These are phyloP conservation scores for Phyllotis vaccarum DNA, from an alignment of 2,797 vertebrate genomes.

Conservation along the genomic window DNA sequence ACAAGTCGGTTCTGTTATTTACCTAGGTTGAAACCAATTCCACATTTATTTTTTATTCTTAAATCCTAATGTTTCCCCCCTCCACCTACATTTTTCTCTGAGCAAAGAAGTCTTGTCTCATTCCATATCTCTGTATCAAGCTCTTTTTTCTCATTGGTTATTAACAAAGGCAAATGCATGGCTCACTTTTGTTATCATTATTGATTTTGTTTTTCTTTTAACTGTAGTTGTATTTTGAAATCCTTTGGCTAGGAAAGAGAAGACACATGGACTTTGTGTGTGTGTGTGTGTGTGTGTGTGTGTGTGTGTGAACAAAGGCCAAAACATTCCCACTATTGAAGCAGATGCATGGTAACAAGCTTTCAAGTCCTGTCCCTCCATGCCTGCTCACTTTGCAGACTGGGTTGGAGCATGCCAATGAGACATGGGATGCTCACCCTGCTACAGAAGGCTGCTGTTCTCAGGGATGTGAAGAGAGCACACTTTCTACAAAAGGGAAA, in stretches of 20 bases:
- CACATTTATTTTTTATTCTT: conserved; percentile 54
- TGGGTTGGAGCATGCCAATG: rapidly evolving
- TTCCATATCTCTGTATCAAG: background rate
- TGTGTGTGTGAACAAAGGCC: background rate
- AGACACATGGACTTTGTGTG: background rate
- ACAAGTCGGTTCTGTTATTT: conserved; percentile 59
- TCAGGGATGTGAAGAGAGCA: background rate
- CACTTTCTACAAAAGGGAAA: background rate
- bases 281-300: background rate
- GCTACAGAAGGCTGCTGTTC: background rate
- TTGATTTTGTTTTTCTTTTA: background rate
- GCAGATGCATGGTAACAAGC: background rate
- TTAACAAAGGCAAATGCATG: background rate
- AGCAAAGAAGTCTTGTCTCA: background rate
- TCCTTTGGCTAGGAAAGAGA: background rate
- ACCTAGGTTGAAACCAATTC: conserved; percentile 49
- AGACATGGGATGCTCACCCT: background rate
- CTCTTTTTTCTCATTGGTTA: background rate
- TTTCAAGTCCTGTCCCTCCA: background rate
- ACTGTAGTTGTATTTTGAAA: background rate
- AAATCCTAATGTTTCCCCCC: background rate
- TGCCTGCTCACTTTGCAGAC: background rate
- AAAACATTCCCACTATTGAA: background rate
- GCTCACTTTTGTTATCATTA: background rate
- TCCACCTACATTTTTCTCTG: background rate